phyloP scores from a whole-genome alignment of 2,888 invertebrate genomes.

The Chymomyza procnemis region DNA sequence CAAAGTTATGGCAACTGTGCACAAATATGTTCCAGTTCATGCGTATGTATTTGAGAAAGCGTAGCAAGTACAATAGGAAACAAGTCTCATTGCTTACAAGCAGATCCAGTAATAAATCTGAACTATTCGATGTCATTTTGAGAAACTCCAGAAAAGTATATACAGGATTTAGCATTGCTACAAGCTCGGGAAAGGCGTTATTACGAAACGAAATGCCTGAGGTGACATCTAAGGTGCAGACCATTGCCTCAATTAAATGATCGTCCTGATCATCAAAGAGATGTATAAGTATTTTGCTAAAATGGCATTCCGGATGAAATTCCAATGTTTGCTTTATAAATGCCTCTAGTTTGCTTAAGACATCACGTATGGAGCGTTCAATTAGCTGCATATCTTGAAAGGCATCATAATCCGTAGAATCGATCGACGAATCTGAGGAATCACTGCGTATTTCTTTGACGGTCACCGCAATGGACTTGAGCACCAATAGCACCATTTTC shows the following conservation, averaged over 20 bases:
- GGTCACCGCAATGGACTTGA: conserved; percentile 93
- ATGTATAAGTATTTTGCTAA: conserved; percentile 92
- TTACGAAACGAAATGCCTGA: conserved; percentile 90
- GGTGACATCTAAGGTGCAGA: conserved; percentile 92
- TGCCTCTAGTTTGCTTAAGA: conserved; percentile 87
- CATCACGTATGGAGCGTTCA: conserved; percentile 90
- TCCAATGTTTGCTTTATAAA: conserved; percentile 90
- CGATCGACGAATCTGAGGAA: conserved; percentile 90
- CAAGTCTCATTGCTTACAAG: conserved; percentile 94
- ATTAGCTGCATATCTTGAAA: conserved; percentile 94
- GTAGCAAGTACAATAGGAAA: conserved; percentile 89
- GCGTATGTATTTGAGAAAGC: conserved; percentile 90
- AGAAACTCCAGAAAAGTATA: conserved; percentile 92
- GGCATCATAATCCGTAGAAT: conserved; percentile 90
- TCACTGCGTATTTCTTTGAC: conserved; percentile 93
- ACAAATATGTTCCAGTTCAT: conserved; percentile 91
- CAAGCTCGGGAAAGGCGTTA: conserved; percentile 88
- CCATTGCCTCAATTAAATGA: conserved; percentile 93
- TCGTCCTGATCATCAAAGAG: conserved; percentile 95
- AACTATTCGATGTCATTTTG: conserved; percentile 89
- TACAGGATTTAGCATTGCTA: conserved; percentile 90
- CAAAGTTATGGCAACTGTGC: conserved; percentile 84
- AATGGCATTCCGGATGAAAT: conserved; percentile 91
- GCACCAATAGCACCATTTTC: conserved; percentile 90
- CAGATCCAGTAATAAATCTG: conserved; percentile 89